Evolutionary conservation across 2,888 invertebrate genomes (phyloP).

Genomic region (Ligdia adustata): DNA sequence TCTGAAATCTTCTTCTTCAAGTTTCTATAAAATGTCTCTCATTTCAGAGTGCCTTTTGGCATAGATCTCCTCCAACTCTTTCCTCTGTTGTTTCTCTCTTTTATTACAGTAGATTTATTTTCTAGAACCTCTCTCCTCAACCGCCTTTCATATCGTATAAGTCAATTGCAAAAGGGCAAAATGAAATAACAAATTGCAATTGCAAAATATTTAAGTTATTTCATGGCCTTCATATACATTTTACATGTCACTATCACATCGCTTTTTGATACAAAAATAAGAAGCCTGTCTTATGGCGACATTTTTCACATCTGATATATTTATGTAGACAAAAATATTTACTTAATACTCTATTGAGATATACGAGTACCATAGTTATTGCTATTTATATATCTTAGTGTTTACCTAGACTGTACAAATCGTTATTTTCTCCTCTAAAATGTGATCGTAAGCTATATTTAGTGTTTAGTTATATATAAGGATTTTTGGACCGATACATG

Average conservation of each 20-base stretch:
- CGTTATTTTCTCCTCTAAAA: slow-evolving; percentile 4
- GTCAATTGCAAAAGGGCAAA: no score
- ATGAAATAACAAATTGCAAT: no score
- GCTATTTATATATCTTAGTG: slow-evolving; percentile 19
- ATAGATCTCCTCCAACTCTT: no score
- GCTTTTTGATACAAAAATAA: slow-evolving; percentile 36
- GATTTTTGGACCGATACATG: slow-evolving; percentile 23
- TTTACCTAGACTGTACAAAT: slow-evolving; percentile 30
- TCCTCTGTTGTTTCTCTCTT: no score
- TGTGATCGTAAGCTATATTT: slow-evolving; percentile 8
- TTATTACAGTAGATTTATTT: no score
- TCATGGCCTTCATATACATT: slow-evolving; percentile 24
- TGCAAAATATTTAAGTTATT: slow-evolving; percentile 14
- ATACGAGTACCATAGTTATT: slow-evolving; percentile 10
- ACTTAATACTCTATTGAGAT: slow-evolving; percentile 3
- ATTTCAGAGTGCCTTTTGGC: no score
- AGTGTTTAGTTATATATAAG: slow-evolving; percentile 17
- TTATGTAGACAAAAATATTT: slow-evolving; percentile 38
- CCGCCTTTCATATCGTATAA: no score
- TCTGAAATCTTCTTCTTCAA: no score
- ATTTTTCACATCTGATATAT: slow-evolving; percentile 13
- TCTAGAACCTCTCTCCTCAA: no score
- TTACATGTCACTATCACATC: slow-evolving; percentile 13
- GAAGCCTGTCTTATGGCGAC: slow-evolving; percentile 27
- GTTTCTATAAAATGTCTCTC: no score